A percentile compares a stretch with the other conserved stretches of the same genome.
Evolutionary conservation across 2,113 vertebrate genomes (phyloP).

Genomic region (Cathartes aura): DNA sequence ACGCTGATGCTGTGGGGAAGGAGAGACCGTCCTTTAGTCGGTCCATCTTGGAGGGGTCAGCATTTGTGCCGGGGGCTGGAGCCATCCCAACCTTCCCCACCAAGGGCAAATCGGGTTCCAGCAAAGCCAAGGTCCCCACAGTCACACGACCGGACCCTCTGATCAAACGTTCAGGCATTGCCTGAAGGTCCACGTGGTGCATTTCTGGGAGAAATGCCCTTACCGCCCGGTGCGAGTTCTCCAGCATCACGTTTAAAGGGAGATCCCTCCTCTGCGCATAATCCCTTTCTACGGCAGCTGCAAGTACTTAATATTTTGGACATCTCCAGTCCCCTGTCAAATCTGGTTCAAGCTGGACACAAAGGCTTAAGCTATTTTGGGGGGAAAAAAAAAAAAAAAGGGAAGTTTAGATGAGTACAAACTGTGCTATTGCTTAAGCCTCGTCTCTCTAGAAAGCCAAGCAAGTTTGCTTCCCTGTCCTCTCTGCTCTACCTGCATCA

Average conservation of each 20-base stretch:
- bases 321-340: not conserved
- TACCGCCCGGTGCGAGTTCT: not conserved
- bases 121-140: not conserved
- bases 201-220: not conserved
- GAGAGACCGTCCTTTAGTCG: not conserved
- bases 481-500: not conserved
- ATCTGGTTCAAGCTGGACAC: not conserved
- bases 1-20: not conserved
- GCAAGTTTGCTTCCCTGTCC: not conserved
- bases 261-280: not conserved
- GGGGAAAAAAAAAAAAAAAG: not conserved
- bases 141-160: not conserved
- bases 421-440: not conserved
- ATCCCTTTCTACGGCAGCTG: not conserved
- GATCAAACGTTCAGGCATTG: accelerated
- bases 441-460: not conserved
- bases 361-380: not conserved
- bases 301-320: not conserved
- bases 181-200: not conserved
- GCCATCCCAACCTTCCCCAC: not conserved
- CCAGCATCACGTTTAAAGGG: accelerated
- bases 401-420: not conserved
- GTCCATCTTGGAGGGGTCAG: not conserved
- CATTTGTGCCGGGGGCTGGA: not conserved
- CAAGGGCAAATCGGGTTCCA: not conserved